These are phyloP conservation scores for Conopomorpha cramerella DNA, from an alignment of 1,140 invertebrate genomes.

Conservation along the genomic window DNA sequence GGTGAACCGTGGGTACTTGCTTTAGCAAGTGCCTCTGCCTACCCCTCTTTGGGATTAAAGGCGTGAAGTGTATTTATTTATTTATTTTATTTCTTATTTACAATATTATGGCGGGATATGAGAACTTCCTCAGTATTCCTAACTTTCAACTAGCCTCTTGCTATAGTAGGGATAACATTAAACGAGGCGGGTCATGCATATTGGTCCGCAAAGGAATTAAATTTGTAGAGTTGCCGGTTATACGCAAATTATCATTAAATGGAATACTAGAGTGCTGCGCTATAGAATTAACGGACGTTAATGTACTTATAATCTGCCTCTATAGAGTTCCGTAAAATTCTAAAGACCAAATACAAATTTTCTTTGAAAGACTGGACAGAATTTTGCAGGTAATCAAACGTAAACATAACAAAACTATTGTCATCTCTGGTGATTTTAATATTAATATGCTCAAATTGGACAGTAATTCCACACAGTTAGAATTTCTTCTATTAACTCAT, in stretches of 20 bases:
- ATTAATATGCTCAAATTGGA: conserved; percentile 2
- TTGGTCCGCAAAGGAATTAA: conserved; percentile 1
- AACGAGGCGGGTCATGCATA: conserved; percentile 3
- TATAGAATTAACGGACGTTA: conserved; percentile 1
- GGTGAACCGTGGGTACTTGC: too few relatives aligned
- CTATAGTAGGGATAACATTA: background rate
- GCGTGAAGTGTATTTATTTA: too few relatives aligned
- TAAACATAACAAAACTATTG: background rate
- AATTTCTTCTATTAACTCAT: conserved; percentile 1
- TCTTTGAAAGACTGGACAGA: conserved; percentile 1
- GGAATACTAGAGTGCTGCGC: conserved; percentile 4
- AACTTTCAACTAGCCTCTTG: background rate
- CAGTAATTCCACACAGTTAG: background rate
- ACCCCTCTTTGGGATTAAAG: too few relatives aligned
- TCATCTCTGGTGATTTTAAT: conserved; percentile 5
- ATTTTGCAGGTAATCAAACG: background rate
- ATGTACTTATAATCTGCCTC: conserved; percentile 2
- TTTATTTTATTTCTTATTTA: too few relatives aligned
- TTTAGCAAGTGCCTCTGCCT: too few relatives aligned
- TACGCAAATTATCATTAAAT: background rate
- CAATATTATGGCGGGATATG: too few relatives aligned
- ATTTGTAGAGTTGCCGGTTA: conserved; percentile 1
- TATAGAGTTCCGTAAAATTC: conserved; percentile 4
- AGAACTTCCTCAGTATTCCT: too few relatives aligned
- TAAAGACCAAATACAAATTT: conserved; percentile 1